A percentile compares a stretch with the other conserved stretches of the same genome.
These are phyloP conservation scores for Synchiropus splendidus DNA, from an alignment of 2,113 vertebrate genomes.

Conservation along the genomic window DNA sequence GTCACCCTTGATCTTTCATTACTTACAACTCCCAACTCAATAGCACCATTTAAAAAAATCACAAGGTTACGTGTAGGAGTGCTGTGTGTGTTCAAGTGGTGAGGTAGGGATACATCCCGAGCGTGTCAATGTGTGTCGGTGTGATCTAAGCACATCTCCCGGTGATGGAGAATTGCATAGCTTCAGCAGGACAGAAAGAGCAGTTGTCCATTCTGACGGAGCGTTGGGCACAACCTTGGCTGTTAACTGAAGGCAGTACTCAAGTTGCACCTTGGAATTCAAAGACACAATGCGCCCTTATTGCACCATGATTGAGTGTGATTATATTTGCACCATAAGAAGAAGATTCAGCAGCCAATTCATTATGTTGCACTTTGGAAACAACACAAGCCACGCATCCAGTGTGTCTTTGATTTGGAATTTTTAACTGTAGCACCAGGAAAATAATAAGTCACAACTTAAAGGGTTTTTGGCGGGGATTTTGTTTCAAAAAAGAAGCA, in stretches of 20 bases:
- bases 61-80: slow-evolving; percentile 8
- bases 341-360: slow-evolving; percentile 52
- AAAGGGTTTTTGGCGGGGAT: too few relatives aligned
- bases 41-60: slow-evolving; percentile 60
- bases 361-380: slow-evolving; percentile 12
- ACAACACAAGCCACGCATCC: too few relatives aligned
- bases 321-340: slow-evolving; percentile 56
- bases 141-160: slow-evolving; percentile 53
- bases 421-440: slow-evolving; percentile 40
- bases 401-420: slow-evolving; percentile 2
- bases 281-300: slow-evolving; percentile 56
- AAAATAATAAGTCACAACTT: slow-evolving; percentile 12
- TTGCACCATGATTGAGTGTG: slow-evolving; percentile 55
- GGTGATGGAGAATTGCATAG: slow-evolving; percentile 58
- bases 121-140: slow-evolving; percentile 10
- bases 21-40: slow-evolving; percentile 23
- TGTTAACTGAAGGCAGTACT: slow-evolving; percentile 52
- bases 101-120: slow-evolving; percentile 42
- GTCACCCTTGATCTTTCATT: slow-evolving; percentile 27
- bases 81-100: slow-evolving; percentile 23
- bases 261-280: slow-evolving; percentile 51
- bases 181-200: slow-evolving; percentile 59
- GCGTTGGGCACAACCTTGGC: slow-evolving; percentile 52
- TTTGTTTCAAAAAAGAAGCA: too few relatives aligned
- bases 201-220: slow-evolving; percentile 48